Evolutionary conservation across 1,140 invertebrate genomes (phyloP), one percentile per base, ranked within the genome.

Genomic region (Drosophila micromelanica): DNA sequence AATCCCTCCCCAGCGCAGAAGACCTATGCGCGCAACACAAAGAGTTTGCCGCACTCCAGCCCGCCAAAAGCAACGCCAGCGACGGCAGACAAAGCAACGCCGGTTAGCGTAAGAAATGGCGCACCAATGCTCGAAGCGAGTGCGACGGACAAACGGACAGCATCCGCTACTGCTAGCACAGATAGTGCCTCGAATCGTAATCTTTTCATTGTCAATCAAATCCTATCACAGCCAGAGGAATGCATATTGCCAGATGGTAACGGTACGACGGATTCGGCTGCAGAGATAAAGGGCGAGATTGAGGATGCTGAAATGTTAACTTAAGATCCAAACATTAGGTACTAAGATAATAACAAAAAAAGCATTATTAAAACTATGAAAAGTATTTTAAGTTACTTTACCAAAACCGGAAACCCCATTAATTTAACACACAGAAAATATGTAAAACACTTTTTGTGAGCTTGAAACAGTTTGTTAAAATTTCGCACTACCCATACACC

Each of bases 341-440:
- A 13, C 3, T 3, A 2, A 57, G 3, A 2, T 65, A 55, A 38
- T 30, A 23, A 5, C 11, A 8, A 43, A 23, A 8, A 32, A 37
- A 32, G 8, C 30, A n/a, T n/a, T 0, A 69, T 35, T 17, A 37
- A 30, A 20, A 27, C 23, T 51, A 52, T 43, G 13, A 20, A 71
- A 87, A 81, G 82, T 85, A 81, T 78, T 72, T 56, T 81, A 85
- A 81, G 82, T 81, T 87, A 85, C 74, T 78, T 87, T 85, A 69
- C 32, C 35, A 20, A 46, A 59, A 59, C n/a, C 23, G 0, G 0
- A 4, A 17, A 15, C 11, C 8, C 38, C 35, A 37, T 8, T 13
- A 38, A 30, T 27, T 27, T 13, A 32, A 38, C n/a, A 23, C 20
- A 55, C 13, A 32, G 8, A n/a, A 15, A 42, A 51, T 17, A 55